These are phyloP conservation scores for Hypotaenidia okinawae DNA, from an alignment of 2,797 vertebrate species.

Conservation along the genomic window DNA sequence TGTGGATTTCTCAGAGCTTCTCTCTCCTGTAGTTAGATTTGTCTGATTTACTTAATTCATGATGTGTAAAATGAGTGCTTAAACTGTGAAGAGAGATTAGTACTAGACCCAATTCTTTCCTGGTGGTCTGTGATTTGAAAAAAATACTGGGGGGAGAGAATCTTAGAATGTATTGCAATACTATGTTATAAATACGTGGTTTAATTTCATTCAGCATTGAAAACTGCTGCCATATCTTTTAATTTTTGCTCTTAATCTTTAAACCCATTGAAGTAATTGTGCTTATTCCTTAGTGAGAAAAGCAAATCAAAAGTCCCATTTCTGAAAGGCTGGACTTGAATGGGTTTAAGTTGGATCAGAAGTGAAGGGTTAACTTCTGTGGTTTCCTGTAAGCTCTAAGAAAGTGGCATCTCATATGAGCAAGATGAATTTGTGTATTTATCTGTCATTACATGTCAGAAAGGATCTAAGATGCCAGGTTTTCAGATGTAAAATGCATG, in stretches of 20 bases:
- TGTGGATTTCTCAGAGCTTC: background rate
- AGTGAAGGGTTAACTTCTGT: background rate
- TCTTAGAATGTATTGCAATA: background rate
- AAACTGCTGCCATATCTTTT: background rate
- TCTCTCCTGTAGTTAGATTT: background rate
- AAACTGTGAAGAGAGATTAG: background rate
- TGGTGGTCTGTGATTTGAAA: background rate
- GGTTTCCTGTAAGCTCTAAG: background rate
- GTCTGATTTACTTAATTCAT: background rate
- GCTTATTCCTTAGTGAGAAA: background rate
- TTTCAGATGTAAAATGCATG: background rate
- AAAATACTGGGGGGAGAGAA: background rate
- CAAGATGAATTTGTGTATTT: background rate
- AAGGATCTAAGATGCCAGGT: background rate
- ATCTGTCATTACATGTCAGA: rapidly evolving
- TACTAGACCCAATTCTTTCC: background rate
- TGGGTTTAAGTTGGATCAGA: background rate
- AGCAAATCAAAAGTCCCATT: background rate
- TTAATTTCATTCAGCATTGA: background rate
- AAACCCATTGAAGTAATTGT: background rate
- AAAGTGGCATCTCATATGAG: background rate
- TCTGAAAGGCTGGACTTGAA: background rate
- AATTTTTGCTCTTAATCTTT: background rate
- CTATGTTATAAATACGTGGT: background rate
- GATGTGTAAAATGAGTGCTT: background rate